phyloP scores from a whole-genome alignment of 2,113 vertebrate species.

The Protobothrops flavoviridis region DNA sequence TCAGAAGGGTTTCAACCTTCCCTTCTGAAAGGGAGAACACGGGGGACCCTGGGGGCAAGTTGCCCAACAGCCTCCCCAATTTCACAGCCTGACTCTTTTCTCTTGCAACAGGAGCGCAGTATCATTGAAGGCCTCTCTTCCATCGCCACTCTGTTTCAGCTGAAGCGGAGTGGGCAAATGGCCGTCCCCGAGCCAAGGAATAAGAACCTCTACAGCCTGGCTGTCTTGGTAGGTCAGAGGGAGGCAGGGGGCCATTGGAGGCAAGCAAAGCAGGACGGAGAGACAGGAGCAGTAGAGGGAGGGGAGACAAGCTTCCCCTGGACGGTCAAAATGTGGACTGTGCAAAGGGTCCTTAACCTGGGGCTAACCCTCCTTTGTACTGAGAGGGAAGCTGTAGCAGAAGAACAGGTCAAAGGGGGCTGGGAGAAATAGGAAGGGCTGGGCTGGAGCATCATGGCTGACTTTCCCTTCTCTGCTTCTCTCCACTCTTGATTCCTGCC shows the following conservation, averaged over 20 bases:
- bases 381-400: neutral
- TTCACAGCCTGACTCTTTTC: neutral
- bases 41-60: neutral
- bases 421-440: neutral
- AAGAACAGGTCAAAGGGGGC: neutral
- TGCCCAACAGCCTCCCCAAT: neutral
- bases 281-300: neutral
- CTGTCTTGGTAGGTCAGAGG: neutral
- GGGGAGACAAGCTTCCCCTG: neutral
- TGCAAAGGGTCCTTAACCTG: too few relatives aligned
- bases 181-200: accelerated
- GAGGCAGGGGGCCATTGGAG: neutral
- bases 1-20: neutral
- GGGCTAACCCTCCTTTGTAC: too few relatives aligned
- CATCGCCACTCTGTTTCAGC: neutral
- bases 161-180: neutral
- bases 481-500: neutral
- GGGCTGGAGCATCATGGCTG: neutral
- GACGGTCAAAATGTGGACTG: too few relatives aligned
- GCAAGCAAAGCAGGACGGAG: neutral
- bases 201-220: neutral
- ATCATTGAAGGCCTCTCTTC: neutral
- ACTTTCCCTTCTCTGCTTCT: neutral
- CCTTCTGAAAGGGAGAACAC: neutral
- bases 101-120: neutral